Conservation (phyloP, 1,140 invertebrate genomes). For the Cotesia vestalis region DNA sequence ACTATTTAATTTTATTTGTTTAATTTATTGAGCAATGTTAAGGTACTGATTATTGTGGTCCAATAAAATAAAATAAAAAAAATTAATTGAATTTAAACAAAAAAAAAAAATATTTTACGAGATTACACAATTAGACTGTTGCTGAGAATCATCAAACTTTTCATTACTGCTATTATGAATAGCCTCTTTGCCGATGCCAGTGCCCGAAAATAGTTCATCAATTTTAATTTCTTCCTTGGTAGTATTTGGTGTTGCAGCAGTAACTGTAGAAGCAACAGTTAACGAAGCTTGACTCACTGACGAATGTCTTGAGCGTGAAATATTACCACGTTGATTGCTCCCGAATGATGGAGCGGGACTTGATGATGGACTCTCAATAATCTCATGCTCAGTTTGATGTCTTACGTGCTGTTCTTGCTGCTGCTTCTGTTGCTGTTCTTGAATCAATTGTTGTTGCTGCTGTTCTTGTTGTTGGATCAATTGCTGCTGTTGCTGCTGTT, state of each 20-base stretch:
- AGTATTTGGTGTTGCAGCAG: conserved; percentile 48
- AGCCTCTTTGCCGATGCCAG: no score
- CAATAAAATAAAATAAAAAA: background rate
- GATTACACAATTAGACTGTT: no score
- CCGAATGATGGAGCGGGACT: conserved; percentile 57
- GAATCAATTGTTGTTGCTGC: conserved; percentile 59
- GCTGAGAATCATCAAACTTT: no score
- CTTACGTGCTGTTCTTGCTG: conserved; percentile 34
- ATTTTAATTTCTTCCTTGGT: conserved; percentile 3
- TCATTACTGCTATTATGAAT: no score
- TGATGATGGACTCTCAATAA: conserved; percentile 57
- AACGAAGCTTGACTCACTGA: conserved; percentile 59
- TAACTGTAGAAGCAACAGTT: conserved; percentile 54
- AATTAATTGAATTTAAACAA: no score
- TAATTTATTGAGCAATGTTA: conserved; percentile 9
- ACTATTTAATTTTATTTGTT: background rate
- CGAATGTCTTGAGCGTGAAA: conserved; percentile 56
- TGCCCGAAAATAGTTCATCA: no score
- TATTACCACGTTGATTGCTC: conserved; percentile 54
- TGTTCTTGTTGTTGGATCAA: conserved; percentile 31
- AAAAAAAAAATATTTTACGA: no score
- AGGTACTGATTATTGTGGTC: background rate
- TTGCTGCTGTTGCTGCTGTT: conserved; percentile 61
- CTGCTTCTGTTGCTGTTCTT: conserved; percentile 47
- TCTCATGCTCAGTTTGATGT: conserved; percentile 54